These are phyloP conservation scores for Syrmaticus mikado DNA, from an alignment of 2,113 vertebrate genomes.

Conservation along the genomic window DNA sequence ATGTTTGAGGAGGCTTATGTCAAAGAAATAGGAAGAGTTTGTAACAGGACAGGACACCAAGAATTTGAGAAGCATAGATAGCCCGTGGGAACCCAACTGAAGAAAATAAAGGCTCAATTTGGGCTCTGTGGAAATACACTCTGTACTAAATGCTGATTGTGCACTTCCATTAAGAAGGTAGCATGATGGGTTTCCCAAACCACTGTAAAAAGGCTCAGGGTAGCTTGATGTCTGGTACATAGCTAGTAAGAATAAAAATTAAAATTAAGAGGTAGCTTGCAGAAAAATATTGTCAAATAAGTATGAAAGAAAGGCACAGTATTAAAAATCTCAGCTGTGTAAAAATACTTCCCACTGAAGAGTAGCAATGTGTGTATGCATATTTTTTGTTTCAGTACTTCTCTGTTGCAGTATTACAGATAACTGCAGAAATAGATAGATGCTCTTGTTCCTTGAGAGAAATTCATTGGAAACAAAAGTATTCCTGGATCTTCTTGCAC, in stretches of 20 bases:
- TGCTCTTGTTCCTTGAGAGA: not conserved
- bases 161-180: not conserved
- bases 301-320: not conserved
- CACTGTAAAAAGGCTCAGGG: not conserved
- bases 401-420: not conserved
- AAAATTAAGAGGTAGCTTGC: not conserved
- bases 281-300: not conserved
- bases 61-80: not conserved
- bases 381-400: not conserved
- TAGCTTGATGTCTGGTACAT: not conserved
- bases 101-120: not conserved
- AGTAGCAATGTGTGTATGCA: not conserved
- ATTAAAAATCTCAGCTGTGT: not conserved
- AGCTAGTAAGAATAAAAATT: not conserved
- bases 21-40: not conserved
- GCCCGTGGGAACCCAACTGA: not conserved
- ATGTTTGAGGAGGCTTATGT: not conserved
- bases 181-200: not conserved
- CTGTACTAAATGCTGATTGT: not conserved
- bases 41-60: not conserved
- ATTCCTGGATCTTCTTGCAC: not conserved
- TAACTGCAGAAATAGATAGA: not conserved
- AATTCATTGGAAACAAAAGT: not conserved
- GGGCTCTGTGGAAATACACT: not conserved
- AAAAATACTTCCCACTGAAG: not conserved